Evolutionary conservation across 2,113 vertebrate species (phyloP), one percentile per base, ranked within the genome.

Genomic region (Bostrychus sinensis): DNA sequence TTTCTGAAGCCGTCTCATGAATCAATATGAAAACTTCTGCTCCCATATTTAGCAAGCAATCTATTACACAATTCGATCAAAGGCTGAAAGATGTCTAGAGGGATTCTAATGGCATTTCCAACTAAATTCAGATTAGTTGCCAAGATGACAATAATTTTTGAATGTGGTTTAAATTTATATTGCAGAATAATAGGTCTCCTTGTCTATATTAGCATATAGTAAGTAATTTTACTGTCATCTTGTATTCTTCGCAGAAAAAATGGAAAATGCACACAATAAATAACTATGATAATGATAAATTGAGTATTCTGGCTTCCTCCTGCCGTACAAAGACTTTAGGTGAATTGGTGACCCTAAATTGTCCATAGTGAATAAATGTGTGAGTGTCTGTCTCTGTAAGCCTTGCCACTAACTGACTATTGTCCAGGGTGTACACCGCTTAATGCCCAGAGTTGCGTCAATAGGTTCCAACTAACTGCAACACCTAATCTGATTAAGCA

Each of bases 141-240:
- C 62, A 58, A 37, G 42, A 37, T 36, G 71, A 72, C 74, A 58
- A 63, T 58, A 70, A 57, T 46, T 17, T 56, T 19, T 57, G 70
- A 43, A 71, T 75, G 43, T 22, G 46, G 28, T 66, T 72, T 73
- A 56, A 81, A 69, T 72, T 70, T 2, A 32, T 32, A 46, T 53
- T 65, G 75, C 78, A 74, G 74, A 73, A 37, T n/a, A 68, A 75
- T 83, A 51, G 67, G 37, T 76, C 60, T 39, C 20, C 39, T 9
- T 38, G 16, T 55, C 59, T 28, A 28, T 59, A 39, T 32, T 37
- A 69, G 48, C 26, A 70, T 72, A 61, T 67, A 14, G 45, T 48
- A 25, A 25, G 20, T 48, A 10, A 14, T 48, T 48, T 48, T 48
- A 14, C 45, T 48, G 45, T 48, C 22, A 25, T 48, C 22, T 48